phyloP scores from a whole-genome alignment of 2,888 invertebrate genomes.

The Scaeva pyrastri region DNA sequence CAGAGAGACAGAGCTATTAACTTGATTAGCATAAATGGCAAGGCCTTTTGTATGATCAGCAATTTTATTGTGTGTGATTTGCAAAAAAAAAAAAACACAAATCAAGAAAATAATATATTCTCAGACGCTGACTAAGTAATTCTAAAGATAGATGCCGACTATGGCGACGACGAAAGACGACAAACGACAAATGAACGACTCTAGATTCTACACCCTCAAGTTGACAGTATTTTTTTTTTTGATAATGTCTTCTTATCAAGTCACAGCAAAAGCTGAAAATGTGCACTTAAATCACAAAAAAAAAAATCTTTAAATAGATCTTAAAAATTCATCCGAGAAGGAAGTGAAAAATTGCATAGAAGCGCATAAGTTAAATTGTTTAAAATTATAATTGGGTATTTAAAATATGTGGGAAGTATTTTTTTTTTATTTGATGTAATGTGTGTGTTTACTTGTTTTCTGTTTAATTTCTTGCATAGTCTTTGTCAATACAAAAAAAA shows the following conservation, averaged over 20 bases:
- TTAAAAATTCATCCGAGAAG: constrained; percentile 25
- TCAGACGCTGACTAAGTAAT: constrained; percentile 58
- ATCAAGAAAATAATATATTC: constrained; percentile 22
- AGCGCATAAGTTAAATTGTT: background rate
- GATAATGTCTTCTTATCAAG: constrained; percentile 19
- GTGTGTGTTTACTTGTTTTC: background rate
- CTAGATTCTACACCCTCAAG: background rate
- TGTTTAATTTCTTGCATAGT: background rate
- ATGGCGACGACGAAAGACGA: background rate
- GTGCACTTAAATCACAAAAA: constrained; percentile 14
- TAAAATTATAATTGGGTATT: too few species aligned
- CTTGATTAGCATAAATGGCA: constrained; percentile 27
- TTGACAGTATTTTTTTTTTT: background rate
- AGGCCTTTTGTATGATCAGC: constrained; percentile 17
- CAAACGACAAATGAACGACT: background rate
- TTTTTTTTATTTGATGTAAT: too few species aligned
- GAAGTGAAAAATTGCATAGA: constrained; percentile 33
- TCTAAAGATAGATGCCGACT: constrained; percentile 62
- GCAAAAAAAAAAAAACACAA: background rate
- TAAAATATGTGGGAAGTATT: too few species aligned
- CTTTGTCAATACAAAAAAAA: background rate
- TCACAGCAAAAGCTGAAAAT: background rate
- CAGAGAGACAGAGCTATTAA: background rate
- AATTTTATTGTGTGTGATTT: background rate
- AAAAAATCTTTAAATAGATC: constrained; percentile 36